These are phyloP conservation scores for Polypedilum vanderplanki DNA, from an alignment of 1,140 invertebrate species.

Conservation along the genomic window DNA sequence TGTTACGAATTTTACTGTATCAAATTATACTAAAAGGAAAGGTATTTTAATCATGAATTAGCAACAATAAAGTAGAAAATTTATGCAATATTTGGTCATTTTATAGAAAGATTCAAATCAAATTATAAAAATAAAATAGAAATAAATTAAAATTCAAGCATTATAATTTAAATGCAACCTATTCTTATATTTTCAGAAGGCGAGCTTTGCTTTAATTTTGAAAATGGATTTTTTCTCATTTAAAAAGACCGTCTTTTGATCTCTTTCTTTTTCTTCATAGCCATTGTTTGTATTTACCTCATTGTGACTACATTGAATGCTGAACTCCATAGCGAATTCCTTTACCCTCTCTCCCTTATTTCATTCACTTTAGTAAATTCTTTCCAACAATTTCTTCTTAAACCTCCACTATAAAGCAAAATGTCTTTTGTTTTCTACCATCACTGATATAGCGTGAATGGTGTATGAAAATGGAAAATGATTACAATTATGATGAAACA, in stretches of 20 bases:
- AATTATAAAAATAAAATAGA: background rate
- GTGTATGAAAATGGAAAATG: constrained; percentile 17
- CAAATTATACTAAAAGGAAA: too few species aligned
- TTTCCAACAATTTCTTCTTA: too few species aligned
- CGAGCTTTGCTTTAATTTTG: background rate
- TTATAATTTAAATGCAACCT: background rate
- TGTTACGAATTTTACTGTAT: too few species aligned
- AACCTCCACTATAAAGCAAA: too few species aligned
- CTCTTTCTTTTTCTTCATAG: background rate
- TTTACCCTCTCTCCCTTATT: too few species aligned
- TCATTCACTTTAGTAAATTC: too few species aligned
- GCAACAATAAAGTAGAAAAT: too few species aligned
- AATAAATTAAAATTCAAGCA: background rate
- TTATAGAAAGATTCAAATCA: too few species aligned
- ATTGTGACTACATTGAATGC: background rate
- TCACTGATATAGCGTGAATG: background rate
- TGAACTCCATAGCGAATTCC: too few species aligned
- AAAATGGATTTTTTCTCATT: background rate
- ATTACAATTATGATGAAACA: constrained; percentile 28
- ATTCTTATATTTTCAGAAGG: background rate
- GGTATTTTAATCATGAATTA: too few species aligned
- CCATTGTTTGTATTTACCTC: background rate
- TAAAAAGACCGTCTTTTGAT: background rate
- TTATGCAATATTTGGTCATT: too few species aligned
- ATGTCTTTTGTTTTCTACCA: background rate